Percentiles rank a stretch among this genome's conserved stretches.
Evolutionary conservation across 2,888 invertebrate genomes (phyloP).

Genomic region (Orchesellides sinensis): DNA sequence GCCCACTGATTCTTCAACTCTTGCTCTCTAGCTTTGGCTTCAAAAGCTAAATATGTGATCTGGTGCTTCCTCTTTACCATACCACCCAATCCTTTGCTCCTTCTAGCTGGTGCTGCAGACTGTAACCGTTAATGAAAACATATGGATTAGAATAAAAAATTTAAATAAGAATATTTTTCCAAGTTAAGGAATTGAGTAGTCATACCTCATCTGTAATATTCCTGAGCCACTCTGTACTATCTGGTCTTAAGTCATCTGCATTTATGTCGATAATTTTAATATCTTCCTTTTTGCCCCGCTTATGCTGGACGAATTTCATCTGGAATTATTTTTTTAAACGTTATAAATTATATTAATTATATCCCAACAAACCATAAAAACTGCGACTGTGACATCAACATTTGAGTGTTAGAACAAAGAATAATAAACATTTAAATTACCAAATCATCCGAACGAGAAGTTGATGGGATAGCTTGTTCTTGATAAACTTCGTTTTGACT

Average conservation of each 20-base stretch:
- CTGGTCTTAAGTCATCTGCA: constrained; percentile 87
- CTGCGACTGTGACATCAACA: not conserved
- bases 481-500: constrained; percentile 36
- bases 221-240: constrained; percentile 88
- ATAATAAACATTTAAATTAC: not conserved
- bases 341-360: no score
- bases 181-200: no score
- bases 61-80: constrained; percentile 89
- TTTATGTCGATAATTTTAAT: constrained; percentile 88
- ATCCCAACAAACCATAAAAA: no score
- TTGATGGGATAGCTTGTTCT: not conserved
- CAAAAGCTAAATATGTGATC: constrained; percentile 94
- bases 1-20: constrained; percentile 97
- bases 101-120: constrained; percentile 66
- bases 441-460: constrained; percentile 40
- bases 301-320: constrained; percentile 83
- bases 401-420: not conserved
- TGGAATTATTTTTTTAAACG: no score
- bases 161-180: not conserved
- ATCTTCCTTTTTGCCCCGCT: constrained; percentile 80
- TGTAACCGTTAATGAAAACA: constrained; percentile 40
- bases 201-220: constrained; percentile 78
- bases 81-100: constrained; percentile 70
- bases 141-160: not conserved
- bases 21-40: constrained; percentile 96